Percentiles rank a stretch among this genome's conserved stretches.
Conservation (phyloP, 2,797 vertebrate genomes). For the Artibeus lituratus region DNA sequence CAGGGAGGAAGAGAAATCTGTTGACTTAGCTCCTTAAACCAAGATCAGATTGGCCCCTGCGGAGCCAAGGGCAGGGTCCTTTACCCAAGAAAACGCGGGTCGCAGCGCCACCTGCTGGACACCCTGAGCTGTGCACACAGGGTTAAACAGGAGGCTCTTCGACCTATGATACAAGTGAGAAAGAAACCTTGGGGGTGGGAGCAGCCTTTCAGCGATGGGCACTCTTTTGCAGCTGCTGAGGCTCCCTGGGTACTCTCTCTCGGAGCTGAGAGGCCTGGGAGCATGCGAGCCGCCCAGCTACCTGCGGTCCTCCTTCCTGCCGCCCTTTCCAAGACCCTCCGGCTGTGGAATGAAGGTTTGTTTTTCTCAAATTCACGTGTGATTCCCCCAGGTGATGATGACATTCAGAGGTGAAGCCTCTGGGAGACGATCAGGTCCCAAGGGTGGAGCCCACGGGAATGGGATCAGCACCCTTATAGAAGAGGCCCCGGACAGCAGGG, state of each 20-base stretch:
- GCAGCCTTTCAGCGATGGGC: not conserved
- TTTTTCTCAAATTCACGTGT: not conserved
- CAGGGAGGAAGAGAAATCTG: not conserved
- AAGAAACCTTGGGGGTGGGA: not conserved
- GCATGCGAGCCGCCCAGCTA: rapidly evolving
- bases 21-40: not conserved
- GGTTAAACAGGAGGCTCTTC: not conserved
- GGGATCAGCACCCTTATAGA: not conserved
- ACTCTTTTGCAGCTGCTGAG: not conserved
- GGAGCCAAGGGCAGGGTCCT: not conserved
- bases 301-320: not conserved
- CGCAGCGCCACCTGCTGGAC: conserved; percentile 37
- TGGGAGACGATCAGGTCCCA: not conserved
- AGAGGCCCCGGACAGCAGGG: too few relatives aligned
- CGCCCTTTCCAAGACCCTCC: not conserved
- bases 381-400: not conserved
- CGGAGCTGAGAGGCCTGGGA: too few relatives aligned
- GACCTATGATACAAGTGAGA: not conserved
- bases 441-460: too few relatives aligned
- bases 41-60: not conserved
- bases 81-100: not conserved
- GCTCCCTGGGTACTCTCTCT: not conserved
- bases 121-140: not conserved
- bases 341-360: too few relatives aligned
- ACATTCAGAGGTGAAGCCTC: not conserved